A percentile compares a stretch with the other conserved stretches of the same genome.
These are phyloP conservation scores for Temnothorax curvispinosus DNA, from an alignment of 1,140 invertebrate species.

Conservation along the genomic window DNA sequence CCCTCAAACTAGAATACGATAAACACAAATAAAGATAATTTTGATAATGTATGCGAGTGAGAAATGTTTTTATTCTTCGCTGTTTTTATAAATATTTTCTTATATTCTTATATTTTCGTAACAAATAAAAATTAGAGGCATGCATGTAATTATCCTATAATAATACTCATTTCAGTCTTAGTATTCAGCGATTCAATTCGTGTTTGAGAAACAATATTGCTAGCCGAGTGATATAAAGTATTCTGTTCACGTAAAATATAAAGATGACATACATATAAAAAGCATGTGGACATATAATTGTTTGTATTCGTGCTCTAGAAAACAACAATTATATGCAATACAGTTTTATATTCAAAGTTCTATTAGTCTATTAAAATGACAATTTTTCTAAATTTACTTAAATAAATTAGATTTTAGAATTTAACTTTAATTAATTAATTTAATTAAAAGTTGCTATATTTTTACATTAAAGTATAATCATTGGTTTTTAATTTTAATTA, in stretches of 20 bases:
- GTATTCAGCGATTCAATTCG: neutral
- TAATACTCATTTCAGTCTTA: neutral
- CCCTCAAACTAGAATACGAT: neutral
- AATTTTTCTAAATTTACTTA: neutral
- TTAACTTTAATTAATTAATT: neutral
- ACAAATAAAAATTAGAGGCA: neutral
- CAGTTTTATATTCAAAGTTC: neutral
- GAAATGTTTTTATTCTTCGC: neutral
- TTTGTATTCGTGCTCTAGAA: neutral
- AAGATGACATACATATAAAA: neutral
- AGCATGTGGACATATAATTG: neutral
- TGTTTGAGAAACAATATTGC: neutral
- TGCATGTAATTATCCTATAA: neutral
- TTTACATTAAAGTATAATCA: neutral
- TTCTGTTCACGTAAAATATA: conserved; percentile 6
- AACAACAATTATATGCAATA: neutral
- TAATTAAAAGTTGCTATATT: neutral
- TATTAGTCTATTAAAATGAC: neutral
- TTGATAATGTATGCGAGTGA: neutral
- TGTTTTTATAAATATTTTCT: neutral
- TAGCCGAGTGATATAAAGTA: neutral
- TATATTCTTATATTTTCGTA: neutral
- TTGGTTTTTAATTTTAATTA: neutral
- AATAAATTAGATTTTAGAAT: neutral
- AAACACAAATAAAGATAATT: neutral